phyloP scores from a whole-genome alignment of 1,140 invertebrate species.

The Drosophila repletoides region DNA sequence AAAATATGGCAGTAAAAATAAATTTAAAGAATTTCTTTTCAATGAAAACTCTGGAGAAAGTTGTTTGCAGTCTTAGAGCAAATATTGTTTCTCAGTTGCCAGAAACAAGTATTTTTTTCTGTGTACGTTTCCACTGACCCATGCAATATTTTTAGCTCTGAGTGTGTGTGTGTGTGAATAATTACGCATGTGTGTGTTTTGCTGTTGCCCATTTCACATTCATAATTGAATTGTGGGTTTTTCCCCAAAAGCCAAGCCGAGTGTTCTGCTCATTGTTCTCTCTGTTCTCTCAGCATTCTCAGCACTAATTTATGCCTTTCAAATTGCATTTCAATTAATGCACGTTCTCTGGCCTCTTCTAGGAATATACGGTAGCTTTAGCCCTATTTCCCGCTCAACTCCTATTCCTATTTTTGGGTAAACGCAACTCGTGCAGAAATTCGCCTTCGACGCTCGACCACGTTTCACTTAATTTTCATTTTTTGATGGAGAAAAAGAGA shows the following conservation, averaged over 20 bases:
- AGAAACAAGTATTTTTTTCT: not conserved
- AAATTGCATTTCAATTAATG: conserved; percentile 66
- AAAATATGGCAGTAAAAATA: too few relatives aligned
- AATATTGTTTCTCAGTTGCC: too few relatives aligned
- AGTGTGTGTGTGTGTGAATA: not conserved
- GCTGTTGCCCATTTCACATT: conserved; percentile 16
- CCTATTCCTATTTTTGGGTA: too few relatives aligned
- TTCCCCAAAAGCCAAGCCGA: conserved; percentile 12
- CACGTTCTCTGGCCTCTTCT: not conserved
- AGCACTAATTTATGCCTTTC: conserved; percentile 57
- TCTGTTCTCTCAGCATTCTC: not conserved
- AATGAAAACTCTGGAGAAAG: too few relatives aligned
- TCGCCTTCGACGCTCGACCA: too few relatives aligned
- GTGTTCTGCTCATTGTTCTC: not conserved
- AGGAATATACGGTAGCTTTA: too few relatives aligned
- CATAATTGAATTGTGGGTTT: conserved; percentile 40
- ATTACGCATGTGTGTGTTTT: conserved; percentile 17
- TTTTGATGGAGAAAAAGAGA: too few relatives aligned
- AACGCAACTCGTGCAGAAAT: conserved; percentile 12
- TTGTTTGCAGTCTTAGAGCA: too few relatives aligned
- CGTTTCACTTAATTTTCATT: conserved; percentile 31
- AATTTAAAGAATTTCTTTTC: too few relatives aligned
- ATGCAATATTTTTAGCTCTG: too few relatives aligned
- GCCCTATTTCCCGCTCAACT: too few relatives aligned
- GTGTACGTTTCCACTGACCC: not conserved